A percentile compares a stretch with the other conserved stretches of the same genome.
These are phyloP conservation scores for Episyrphus balteatus DNA, from an alignment of 1,140 invertebrate species.

Conservation along the genomic window DNA sequence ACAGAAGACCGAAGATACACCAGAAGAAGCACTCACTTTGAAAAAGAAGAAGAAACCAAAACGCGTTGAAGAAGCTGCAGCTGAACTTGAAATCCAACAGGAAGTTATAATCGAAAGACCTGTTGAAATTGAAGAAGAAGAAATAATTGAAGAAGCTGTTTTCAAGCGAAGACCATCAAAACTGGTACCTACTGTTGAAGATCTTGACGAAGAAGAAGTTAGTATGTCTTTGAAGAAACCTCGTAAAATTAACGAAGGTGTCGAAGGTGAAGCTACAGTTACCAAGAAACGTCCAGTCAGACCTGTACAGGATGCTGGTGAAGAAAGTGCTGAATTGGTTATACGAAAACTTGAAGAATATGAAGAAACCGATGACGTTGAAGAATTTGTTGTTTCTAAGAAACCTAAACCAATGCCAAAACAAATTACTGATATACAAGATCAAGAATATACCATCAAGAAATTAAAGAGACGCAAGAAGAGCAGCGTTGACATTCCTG, in stretches of 20 bases:
- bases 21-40: constrained; percentile 21
- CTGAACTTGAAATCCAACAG: constrained; percentile 40
- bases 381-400: constrained; percentile 31
- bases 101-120: constrained; percentile 30
- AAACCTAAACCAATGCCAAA: constrained; percentile 24
- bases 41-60: constrained; percentile 37
- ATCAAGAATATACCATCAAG: constrained; percentile 60
- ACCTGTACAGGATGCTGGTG: constrained; percentile 19
- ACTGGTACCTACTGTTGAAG: constrained; percentile 22
- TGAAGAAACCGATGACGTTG: constrained; percentile 36
- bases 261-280: constrained; percentile 35
- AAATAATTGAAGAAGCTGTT: constrained; percentile 28
- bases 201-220: constrained; percentile 30
- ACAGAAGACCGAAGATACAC: constrained; percentile 24
- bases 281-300: constrained; percentile 31
- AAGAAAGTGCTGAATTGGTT: constrained; percentile 26
- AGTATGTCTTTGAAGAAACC: constrained; percentile 37
- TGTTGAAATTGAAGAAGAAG: constrained; percentile 36
- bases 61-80: constrained; percentile 32
- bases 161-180: constrained; percentile 29
- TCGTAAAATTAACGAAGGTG: constrained; percentile 26
- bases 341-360: constrained; percentile 37
- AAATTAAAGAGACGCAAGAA: constrained; percentile 54
- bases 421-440: constrained; percentile 53
- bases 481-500: constrained; percentile 46